Base-by-base conservation (phyloP, 1,140 invertebrate genomes). In the Pemphigus obesinymphae region DNA sequence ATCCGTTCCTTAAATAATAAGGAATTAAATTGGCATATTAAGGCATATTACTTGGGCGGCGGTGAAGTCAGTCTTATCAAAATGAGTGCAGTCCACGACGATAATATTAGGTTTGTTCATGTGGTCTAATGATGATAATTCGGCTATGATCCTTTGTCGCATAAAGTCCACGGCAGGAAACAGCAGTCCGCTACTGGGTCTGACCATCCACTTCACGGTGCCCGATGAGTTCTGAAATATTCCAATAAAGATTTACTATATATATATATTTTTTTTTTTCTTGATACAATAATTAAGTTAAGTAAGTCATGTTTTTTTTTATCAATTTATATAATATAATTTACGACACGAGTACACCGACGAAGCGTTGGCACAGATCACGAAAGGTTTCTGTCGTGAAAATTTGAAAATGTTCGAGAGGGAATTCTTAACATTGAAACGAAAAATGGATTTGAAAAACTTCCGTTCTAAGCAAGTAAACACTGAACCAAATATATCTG, bases 161-260 rank as follows among this genome's bases (percentile, higher is more conserved):
- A 93, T 82, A 85, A 91, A 92, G 84, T 93, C 92, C 11, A 91
- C 89, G 1, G 91, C 89, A 1, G 92, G 91, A 85, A 92, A 93
- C 78, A 90, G 89, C 37, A 93, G 85, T 10, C 90, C 90, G 82
- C 90, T 89, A 82, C 89, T 89, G 23, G 91, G 90, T 45, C 87
- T 88, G 20, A 93, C 88, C 31, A 91, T 86, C 40, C 85, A 70
- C 75, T 81, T 58, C 72, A 76, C 17, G 55, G 68, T 23, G 84
- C 85, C 86, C 85, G 70, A 43, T 63, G 63, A 63, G 68, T 76
- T 82, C 78, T 82, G 29, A n/a, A 80, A 83, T 43, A 58, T 58
- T 58, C 1, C 23, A 3, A 23, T 55, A 4, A 48, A 17, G 15
- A n/a, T n/a, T 23, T n/a, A n/a, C n/a, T n/a, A n/a, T n/a, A n/a